These are phyloP conservation scores for Ailuropoda melanoleuca DNA, from an alignment of 2,113 vertebrate species.

Conservation along the genomic window DNA sequence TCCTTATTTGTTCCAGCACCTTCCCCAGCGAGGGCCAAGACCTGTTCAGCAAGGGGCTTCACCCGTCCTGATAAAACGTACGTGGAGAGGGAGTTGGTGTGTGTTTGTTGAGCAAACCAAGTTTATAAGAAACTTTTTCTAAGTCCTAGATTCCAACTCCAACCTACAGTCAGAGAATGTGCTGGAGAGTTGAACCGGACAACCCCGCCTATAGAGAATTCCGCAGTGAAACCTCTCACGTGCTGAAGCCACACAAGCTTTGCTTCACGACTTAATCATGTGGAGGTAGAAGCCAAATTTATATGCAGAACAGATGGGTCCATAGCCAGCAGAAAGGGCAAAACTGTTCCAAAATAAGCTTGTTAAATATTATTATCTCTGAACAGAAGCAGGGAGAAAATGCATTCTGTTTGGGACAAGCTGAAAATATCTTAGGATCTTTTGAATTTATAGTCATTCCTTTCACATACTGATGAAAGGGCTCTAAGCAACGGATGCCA, in stretches of 20 bases:
- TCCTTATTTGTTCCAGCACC: not conserved
- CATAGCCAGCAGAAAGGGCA: slow-evolving; percentile 37
- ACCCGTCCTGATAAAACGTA: not conserved
- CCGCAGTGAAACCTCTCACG: not conserved
- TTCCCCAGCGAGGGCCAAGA: not conserved
- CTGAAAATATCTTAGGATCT: slow-evolving; percentile 46
- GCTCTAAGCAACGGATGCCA: slow-evolving; percentile 9
- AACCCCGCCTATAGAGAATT: not conserved
- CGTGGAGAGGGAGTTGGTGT: not conserved
- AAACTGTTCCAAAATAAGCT: slow-evolving; percentile 54
- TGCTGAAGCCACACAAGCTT: slow-evolving; percentile 26
- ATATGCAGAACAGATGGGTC: slow-evolving; percentile 66
- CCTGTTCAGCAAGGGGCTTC: not conserved
- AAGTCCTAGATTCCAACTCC: not conserved
- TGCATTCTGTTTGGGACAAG: not conserved
- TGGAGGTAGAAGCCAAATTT: slow-evolving; percentile 69
- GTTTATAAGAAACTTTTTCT: not conserved
- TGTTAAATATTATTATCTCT: slow-evolving; percentile 53
- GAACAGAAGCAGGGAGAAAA: slow-evolving; percentile 25
- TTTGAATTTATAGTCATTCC: slow-evolving; percentile 29
- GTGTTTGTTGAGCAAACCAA: not conserved
- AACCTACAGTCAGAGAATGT: not conserved
- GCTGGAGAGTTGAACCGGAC: not conserved
- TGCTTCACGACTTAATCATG: slow-evolving; percentile 68
- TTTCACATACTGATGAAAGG: not conserved